Percentiles rank a stretch among this genome's conserved stretches.
Evolutionary conservation across 2,888 invertebrate species (phyloP).

Genomic region (Ferdinandea cuprea): DNA sequence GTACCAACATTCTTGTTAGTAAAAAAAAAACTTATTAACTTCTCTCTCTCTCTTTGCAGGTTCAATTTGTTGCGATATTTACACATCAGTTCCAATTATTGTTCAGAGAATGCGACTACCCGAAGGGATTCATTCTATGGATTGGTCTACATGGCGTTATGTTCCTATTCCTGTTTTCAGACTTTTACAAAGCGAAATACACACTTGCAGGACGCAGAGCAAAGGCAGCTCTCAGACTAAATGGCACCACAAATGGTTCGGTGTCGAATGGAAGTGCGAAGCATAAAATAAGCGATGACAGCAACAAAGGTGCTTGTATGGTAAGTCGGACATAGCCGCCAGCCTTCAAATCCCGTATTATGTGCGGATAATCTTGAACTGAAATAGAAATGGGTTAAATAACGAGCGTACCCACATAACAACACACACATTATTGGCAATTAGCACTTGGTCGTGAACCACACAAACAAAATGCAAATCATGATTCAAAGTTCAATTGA

Average conservation of each 20-base stretch:
- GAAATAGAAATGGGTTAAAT: too few species aligned
- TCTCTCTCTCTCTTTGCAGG: slow-evolving; percentile 83
- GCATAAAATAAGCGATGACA: slow-evolving; percentile 76
- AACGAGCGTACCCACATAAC: neutral
- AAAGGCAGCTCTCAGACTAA: slow-evolving; percentile 75
- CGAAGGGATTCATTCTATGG: slow-evolving; percentile 95
- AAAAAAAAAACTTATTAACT: neutral
- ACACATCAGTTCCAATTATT: slow-evolving; percentile 95
- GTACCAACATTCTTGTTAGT: neutral
- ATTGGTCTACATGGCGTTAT: slow-evolving; percentile 96
- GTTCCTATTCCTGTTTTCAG: slow-evolving; percentile 96
- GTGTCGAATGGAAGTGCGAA: slow-evolving; percentile 74
- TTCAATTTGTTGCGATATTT: slow-evolving; percentile 96
- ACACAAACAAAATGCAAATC: slow-evolving; percentile 19
- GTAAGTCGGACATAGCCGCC: slow-evolving; percentile 83
- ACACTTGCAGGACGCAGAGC: slow-evolving; percentile 80
- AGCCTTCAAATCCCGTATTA: too few species aligned
- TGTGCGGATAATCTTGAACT: too few species aligned
- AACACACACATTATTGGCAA: neutral
- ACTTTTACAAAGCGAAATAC: slow-evolving; percentile 95
- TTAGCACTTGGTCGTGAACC: slow-evolving; percentile 47
- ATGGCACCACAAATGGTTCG: slow-evolving; percentile 65
- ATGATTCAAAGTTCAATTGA: slow-evolving; percentile 33
- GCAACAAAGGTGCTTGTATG: slow-evolving; percentile 87
- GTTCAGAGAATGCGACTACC: slow-evolving; percentile 95